phyloP scores from a whole-genome alignment of 92 coral and sea anemone genomes.

The Bergia sp. region DNA sequence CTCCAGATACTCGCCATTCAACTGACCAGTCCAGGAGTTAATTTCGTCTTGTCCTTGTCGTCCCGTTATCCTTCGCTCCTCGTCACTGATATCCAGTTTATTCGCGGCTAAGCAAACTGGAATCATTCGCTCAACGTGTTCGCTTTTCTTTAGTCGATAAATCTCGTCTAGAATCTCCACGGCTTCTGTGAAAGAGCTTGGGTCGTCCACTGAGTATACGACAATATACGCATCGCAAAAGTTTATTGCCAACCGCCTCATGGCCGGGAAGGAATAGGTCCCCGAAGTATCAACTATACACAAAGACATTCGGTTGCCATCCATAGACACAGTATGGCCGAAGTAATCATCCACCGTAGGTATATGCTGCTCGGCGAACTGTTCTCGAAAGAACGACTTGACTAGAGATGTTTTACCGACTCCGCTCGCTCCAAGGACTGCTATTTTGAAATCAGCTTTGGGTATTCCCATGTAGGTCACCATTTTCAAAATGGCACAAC shows the following conservation, averaged over 20 bases:
- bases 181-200: constrained; percentile 70
- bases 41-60: constrained; percentile 58
- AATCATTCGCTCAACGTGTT: constrained; percentile 23
- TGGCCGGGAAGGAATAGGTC: constrained; percentile 77
- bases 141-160: constrained; percentile 41
- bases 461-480: constrained; percentile 59
- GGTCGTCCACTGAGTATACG: constrained; percentile 70
- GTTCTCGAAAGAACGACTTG: constrained; percentile 68
- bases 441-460: constrained; percentile 64
- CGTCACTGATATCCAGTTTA: constrained; percentile 68
- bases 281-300: constrained; percentile 85
- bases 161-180: constrained; percentile 61
- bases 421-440: constrained; percentile 74
- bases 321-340: constrained; percentile 62
- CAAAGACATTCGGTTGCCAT: constrained; percentile 55
- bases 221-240: constrained; percentile 78
- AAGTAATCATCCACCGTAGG: constrained; percentile 82
- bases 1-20: constrained; percentile 78
- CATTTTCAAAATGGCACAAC: constrained; percentile 5
- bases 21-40: constrained; percentile 40
- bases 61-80: constrained; percentile 52
- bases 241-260: constrained; percentile 72
- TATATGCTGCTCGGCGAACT: constrained; percentile 67
- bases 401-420: constrained; percentile 82
- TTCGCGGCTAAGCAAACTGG: constrained; percentile 71